phyloP scores from a whole-genome alignment of 2,797 vertebrate genomes.

The Phalanger gymnotis region DNA sequence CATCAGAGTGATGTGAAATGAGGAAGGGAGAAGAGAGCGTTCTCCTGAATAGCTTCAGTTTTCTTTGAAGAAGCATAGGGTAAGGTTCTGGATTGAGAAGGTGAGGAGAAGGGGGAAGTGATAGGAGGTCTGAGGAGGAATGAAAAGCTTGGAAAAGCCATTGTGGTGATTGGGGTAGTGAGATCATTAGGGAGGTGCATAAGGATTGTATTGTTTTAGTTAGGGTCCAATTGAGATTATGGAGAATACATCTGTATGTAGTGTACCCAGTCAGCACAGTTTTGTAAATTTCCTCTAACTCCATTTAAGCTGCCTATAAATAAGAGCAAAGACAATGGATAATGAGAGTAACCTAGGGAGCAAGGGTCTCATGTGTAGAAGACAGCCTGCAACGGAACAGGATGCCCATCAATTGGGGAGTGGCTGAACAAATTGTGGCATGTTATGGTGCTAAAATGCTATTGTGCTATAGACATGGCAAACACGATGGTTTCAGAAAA shows the following conservation, averaged over 20 bases:
- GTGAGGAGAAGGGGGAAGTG: no score
- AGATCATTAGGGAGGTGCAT: not conserved
- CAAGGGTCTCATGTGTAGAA: not conserved
- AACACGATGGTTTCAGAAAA: no score
- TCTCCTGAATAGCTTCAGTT: no score
- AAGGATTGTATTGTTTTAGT: not conserved
- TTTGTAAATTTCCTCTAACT: not conserved
- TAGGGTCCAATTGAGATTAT: not conserved
- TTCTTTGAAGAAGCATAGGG: not conserved
- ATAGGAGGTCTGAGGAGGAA: not conserved
- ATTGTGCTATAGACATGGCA: no score
- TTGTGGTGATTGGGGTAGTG: not conserved
- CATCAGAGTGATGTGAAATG: not conserved
- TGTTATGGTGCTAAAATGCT: no score
- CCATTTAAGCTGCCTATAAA: not conserved
- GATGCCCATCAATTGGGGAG: no score
- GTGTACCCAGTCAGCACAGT: not conserved
- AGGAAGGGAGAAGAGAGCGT: not conserved
- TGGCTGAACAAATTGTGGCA: no score
- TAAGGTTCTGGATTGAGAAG: not conserved
- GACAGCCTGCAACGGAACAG: no score
- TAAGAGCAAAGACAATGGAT: not conserved
- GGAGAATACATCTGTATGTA: not conserved
- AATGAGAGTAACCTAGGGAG: not conserved
- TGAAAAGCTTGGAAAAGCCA: not conserved